Evolutionary conservation across 2,113 vertebrate species (phyloP).

Genomic region (Oreochromis niloticus): DNA sequence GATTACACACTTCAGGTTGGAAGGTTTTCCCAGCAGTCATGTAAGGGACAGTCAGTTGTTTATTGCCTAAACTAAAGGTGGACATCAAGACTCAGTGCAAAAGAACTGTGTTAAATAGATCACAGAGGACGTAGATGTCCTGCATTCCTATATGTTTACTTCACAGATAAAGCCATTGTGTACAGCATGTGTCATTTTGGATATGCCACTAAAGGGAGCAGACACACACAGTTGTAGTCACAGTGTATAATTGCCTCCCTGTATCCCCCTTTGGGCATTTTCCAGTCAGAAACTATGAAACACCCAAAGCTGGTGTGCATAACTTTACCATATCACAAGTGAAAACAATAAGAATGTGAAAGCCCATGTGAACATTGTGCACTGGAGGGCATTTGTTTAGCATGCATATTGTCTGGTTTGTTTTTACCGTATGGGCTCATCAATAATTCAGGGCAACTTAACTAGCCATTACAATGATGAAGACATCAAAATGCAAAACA

Average conservation of each 20-base stretch:
- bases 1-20: neutral
- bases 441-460: constrained; percentile 61
- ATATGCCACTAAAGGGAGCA: neutral
- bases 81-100: neutral
- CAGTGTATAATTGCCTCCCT: constrained; percentile 51
- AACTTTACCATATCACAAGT: constrained; percentile 28
- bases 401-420: constrained; percentile 55
- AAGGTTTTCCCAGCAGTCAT: neutral
- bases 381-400: constrained; percentile 59
- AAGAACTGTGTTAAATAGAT: neutral
- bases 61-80: neutral
- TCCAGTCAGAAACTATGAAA: constrained; percentile 35
- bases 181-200: constrained; percentile 5
- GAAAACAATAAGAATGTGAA: constrained; percentile 29
- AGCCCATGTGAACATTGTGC: constrained; percentile 14
- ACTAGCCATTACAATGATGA: constrained; percentile 64
- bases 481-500: constrained; percentile 68
- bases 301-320: constrained; percentile 35
- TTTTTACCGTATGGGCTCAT: constrained; percentile 60
- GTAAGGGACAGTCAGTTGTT: neutral
- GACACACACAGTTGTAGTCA: constrained; percentile 18
- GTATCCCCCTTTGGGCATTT: constrained; percentile 34
- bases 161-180: neutral
- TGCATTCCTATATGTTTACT: neutral
- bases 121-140: neutral